Evolutionary conservation across 35 echinoderm and acorn worm genomes (phyloP).

Genomic region (Hemicentrotus pulcherrimus): DNA sequence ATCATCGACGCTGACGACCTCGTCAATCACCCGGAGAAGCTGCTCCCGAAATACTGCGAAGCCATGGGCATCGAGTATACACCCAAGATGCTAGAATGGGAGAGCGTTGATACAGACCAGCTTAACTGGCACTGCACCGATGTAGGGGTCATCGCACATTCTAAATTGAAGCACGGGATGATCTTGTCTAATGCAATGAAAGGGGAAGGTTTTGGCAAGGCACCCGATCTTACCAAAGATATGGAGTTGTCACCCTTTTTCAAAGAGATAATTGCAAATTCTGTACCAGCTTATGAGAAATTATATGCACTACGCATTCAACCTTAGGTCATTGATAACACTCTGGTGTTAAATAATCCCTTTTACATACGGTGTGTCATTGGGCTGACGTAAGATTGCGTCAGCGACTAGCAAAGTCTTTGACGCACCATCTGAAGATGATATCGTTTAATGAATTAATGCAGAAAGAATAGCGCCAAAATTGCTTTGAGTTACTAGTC

Average conservation of each 20-base stretch:
- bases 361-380: too few species aligned
- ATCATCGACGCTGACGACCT: slow-evolving; percentile 74
- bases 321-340: slow-evolving; percentile 2
- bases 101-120: slow-evolving; percentile 19
- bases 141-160: background rate
- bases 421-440: too few species aligned
- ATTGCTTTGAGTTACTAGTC: too few species aligned
- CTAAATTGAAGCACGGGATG: background rate
- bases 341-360: too few species aligned
- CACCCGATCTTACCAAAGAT: background rate
- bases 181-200: slow-evolving; percentile 60
- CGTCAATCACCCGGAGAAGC: slow-evolving; percentile 53
- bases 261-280: background rate
- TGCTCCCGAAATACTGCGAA: slow-evolving; percentile 57
- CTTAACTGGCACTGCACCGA: slow-evolving; percentile 52
- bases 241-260: slow-evolving; percentile 49
- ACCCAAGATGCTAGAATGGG: slow-evolving; percentile 50
- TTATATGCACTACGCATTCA: slow-evolving; percentile 64
- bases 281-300: slow-evolving; percentile 47
- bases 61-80: slow-evolving; percentile 58
- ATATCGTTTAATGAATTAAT: too few species aligned
- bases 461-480: too few species aligned
- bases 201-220: slow-evolving; percentile 44
- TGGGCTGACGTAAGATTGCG: too few species aligned
- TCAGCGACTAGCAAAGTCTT: too few species aligned